Base-by-base conservation (phyloP, 2,888 invertebrate genomes). In the Ferdinandea cuprea region DNA sequence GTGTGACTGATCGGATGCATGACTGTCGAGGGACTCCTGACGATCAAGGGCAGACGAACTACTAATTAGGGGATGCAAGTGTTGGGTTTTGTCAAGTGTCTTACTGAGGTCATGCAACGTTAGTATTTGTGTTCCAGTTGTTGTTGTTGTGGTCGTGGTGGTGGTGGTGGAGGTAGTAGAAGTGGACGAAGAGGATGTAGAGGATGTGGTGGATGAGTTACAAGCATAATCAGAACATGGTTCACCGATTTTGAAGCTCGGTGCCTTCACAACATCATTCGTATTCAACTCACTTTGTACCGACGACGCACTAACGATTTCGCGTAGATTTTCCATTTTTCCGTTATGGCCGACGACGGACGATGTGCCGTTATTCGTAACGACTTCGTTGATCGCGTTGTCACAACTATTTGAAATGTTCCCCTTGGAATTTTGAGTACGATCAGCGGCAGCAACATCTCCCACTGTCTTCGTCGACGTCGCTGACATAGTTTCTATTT, bases 21-120 rank as follows among this genome's bases (percentile, higher is more conserved):
- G 92, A 87, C 93, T 93, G 87, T 93, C 93, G 63, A 92, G 92
- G 48, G 93, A 94, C 88, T 93, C 93, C 89, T 93, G 93, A 63
- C 93, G 93, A 52, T 85, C 85, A 54, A 89, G 86, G 76, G 86
- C 77, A 32, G 86, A 83, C 35, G 85, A 81, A 40, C 54, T 66
- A 59, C 73, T 69, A 35, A 37, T 52, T 42, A 83, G 72, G 48
- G 78, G 77, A 73, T 83, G 59, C 15, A 78, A 56, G 28, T 72
- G 72, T 78, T 66, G 32, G 13, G 72, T 72, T 19, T 58, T 40
- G 17, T 40, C 77, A 42, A 59, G 61, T 32, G 54, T 44, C 56
- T 78, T 68, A 61, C 83, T 72, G 40, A 83, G 65, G 40, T 83
- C 83, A 78, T 83, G 72, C 78, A 83, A 78, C 50, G 83, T 83